Base-by-base conservation (phyloP, 2,797 vertebrate species). In the Sylvia borin region DNA sequence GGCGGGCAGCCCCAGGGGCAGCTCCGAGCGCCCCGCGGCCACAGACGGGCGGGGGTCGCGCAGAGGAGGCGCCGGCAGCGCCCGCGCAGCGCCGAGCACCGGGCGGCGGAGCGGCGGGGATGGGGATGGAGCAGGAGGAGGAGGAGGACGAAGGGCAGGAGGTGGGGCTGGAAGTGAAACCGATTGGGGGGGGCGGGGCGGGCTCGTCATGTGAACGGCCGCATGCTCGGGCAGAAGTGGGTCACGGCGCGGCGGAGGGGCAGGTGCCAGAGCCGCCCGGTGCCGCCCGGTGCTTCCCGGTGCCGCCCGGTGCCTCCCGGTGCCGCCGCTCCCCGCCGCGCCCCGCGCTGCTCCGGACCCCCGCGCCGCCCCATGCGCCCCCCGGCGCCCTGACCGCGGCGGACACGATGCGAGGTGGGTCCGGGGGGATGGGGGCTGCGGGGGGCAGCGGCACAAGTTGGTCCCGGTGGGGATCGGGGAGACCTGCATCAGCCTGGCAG, bases 161-260 rank as follows among this genome's bases (percentile, higher is more conserved):
- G 85, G 92, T 43, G 78, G 78, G 68, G 82, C 78, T 58, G 72
- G 92, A 84, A 87, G 71, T 62, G 92, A 88, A 92, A 96, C 84
- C 91, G 94, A 86, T 94, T 90, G 60, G 58, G 85, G 70, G 90
- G 62, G 96, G 96, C 71, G 96, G 94, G 55, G 81, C 72, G 82
- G 94, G 84, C 76, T 83, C 83, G 94, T 96, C 96, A 95, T 96
- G 95, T 96, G 96, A 87, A 91, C 95, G 95, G 93, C 93, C 95
- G 89, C 95, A 96, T 96, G 96, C 80, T 94, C 92, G 87, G 91
- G 93, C 94, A 88, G 95, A 96, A 96, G 95, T 96, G 95, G 96
- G 96, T 95, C 95, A 96, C 95, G 90, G 93, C 90, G 87, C 73
- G 82, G 86, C 60, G 67, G 76, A 75, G 91, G 95, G 85, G 78